phyloP scores from a whole-genome alignment of 2,888 invertebrate species.

The Tromatobia lineatoria region DNA sequence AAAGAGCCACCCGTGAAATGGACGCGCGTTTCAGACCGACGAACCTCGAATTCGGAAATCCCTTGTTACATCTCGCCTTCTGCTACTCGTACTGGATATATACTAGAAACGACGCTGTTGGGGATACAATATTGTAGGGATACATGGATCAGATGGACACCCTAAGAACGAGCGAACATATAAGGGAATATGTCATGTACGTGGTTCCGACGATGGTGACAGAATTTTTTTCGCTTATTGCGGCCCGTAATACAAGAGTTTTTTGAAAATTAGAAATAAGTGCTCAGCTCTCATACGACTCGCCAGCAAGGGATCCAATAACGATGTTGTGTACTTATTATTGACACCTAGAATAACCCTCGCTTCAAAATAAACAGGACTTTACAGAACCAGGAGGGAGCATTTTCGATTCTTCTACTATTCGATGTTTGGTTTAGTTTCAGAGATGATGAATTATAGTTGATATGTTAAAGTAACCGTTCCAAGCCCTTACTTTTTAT shows the following conservation, averaged over 20 bases:
- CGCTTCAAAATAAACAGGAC: too few relatives aligned
- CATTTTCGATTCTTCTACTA: too few relatives aligned
- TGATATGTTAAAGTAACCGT: too few relatives aligned
- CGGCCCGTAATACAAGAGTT: background rate
- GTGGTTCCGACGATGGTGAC: background rate
- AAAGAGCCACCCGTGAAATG: slow-evolving; percentile 75
- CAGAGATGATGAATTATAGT: too few relatives aligned
- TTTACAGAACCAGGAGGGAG: too few relatives aligned
- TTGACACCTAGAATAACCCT: too few relatives aligned
- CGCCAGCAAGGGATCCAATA: too few relatives aligned
- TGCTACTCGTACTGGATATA: slow-evolving; percentile 27
- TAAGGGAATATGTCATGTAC: background rate
- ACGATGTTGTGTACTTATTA: too few relatives aligned
- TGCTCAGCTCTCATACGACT: too few relatives aligned
- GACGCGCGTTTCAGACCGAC: slow-evolving; percentile 65
- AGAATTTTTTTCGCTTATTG: background rate
- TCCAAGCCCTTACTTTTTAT: too few relatives aligned
- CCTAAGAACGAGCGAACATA: background rate
- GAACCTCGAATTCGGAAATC: slow-evolving; percentile 66
- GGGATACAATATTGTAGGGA: slow-evolving; percentile 3
- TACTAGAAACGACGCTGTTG: background rate
- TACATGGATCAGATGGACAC: slow-evolving; percentile 7
- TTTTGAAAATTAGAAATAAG: too few relatives aligned
- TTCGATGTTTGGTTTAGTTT: too few relatives aligned
- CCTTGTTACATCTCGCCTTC: slow-evolving; percentile 38